These are phyloP conservation scores for Halichondria panicea DNA, from an alignment of 37 sponge, comb jelly and placozoan genomes.

Conservation along the genomic window DNA sequence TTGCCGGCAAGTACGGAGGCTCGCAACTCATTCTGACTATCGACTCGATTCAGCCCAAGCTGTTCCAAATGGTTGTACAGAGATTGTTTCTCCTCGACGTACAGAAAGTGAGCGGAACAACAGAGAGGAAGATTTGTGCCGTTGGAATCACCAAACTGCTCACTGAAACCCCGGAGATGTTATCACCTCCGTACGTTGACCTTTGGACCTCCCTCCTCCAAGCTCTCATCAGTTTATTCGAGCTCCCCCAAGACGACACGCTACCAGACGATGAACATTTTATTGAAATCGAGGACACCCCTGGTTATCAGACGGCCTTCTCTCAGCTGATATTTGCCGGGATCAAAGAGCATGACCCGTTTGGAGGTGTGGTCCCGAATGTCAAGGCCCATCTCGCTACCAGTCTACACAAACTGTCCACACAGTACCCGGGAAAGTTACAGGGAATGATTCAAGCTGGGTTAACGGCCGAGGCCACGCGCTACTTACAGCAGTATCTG, in stretches of 20 bases:
- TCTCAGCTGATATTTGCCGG: slow-evolving; percentile 89
- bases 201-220: slow-evolving; percentile 81
- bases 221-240: slow-evolving; percentile 88
- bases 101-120: slow-evolving; percentile 89
- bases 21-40: slow-evolving; percentile 66
- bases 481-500: slow-evolving; percentile 75
- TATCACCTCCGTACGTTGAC: slow-evolving; percentile 72
- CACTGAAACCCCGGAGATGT: slow-evolving; percentile 88
- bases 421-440: slow-evolving; percentile 83
- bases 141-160: slow-evolving; percentile 94
- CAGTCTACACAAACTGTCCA: slow-evolving; percentile 76
- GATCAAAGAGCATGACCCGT: slow-evolving; percentile 84
- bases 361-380: slow-evolving; percentile 60
- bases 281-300: slow-evolving; percentile 97
- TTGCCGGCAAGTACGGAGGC: slow-evolving; percentile 89
- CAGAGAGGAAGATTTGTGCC: slow-evolving; percentile 93
- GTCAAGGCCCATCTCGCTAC: slow-evolving; percentile 78
- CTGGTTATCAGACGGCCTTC: slow-evolving; percentile 94
- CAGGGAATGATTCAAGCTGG: slow-evolving; percentile 72
- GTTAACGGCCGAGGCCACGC: slow-evolving; percentile 53
- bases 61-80: slow-evolving; percentile 96
- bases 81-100: slow-evolving; percentile 85
- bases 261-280: slow-evolving; percentile 93
- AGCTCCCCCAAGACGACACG: slow-evolving; percentile 81
- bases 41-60: slow-evolving; percentile 91